phyloP scores from a whole-genome alignment of 2,113 vertebrate genomes.

The Apteryx owenii region DNA sequence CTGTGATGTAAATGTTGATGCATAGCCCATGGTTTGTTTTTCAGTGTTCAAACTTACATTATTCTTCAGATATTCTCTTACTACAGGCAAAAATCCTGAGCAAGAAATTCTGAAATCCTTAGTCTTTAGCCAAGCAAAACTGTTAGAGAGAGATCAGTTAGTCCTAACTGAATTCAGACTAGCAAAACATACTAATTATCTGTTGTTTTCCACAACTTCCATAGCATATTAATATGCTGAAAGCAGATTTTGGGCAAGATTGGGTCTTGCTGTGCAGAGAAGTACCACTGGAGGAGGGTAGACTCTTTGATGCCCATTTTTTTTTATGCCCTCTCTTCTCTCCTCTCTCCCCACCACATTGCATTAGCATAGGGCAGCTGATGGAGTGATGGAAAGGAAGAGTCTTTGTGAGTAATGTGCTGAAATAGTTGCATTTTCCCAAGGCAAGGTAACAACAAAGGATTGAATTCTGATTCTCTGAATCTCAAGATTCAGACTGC shows the following conservation, averaged over 20 bases:
- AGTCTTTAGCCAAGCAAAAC: neutral
- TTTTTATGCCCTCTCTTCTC: neutral
- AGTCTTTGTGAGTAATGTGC: neutral
- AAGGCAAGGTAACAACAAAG: neutral
- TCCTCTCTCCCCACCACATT: neutral
- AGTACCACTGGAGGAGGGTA: neutral
- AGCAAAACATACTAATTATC: neutral
- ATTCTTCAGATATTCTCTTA: neutral
- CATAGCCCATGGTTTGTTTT: neutral
- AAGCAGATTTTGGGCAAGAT: neutral
- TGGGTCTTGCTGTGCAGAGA: neutral
- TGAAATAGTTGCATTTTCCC: neutral
- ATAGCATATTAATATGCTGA: neutral
- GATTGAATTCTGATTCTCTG: neutral
- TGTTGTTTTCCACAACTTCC: neutral
- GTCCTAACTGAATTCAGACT: neutral
- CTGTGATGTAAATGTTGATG: neutral
- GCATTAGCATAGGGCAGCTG: neutral
- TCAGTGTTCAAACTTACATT: neutral
- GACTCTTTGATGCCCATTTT: neutral
- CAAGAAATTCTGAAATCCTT: conserved; percentile 11
- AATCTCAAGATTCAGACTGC: neutral
- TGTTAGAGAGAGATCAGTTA: neutral
- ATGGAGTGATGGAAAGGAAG: neutral
- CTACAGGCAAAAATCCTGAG: neutral